Conservation (phyloP, 2,797 vertebrate genomes). For the Pangasius krempfi region DNA sequence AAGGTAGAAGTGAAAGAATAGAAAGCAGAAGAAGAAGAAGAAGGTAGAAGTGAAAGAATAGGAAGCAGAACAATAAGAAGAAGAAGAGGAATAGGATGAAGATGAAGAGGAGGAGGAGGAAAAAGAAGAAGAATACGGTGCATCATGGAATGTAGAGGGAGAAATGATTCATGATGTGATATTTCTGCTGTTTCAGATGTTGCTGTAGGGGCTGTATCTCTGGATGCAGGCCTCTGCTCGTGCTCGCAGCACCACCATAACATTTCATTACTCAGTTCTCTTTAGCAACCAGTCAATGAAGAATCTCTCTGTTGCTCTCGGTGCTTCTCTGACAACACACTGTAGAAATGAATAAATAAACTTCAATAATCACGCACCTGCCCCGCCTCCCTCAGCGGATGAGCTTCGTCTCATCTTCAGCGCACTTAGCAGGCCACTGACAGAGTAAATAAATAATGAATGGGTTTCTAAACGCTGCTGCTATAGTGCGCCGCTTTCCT, state of each 20-base stretch:
- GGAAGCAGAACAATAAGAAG: accelerated
- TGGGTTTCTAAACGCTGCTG: not conserved
- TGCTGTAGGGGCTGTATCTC: too few relatives aligned
- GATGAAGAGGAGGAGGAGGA: not conserved
- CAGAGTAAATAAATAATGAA: constrained; percentile 14
- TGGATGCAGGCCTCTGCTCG: not conserved
- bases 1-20: too few relatives aligned
- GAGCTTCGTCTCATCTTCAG: not conserved
- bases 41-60: not conserved
- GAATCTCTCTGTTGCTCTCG: not conserved
- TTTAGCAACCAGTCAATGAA: too few relatives aligned
- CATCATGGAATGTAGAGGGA: not conserved
- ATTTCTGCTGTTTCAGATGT: not conserved
- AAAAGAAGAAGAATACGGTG: not conserved
- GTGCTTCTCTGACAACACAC: not conserved
- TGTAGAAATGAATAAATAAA: not conserved
- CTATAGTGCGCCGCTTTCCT: not conserved
- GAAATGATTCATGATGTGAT: not conserved
- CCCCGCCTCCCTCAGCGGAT: not conserved
- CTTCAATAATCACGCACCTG: too few relatives aligned
- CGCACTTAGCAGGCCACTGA: not conserved
- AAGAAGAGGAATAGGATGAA: not conserved
- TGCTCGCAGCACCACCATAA: not conserved
- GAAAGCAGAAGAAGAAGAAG: not conserved
- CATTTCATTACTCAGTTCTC: not conserved